phyloP scores from a whole-genome alignment of 2,888 invertebrate species.

The Deilephila porcellus region DNA sequence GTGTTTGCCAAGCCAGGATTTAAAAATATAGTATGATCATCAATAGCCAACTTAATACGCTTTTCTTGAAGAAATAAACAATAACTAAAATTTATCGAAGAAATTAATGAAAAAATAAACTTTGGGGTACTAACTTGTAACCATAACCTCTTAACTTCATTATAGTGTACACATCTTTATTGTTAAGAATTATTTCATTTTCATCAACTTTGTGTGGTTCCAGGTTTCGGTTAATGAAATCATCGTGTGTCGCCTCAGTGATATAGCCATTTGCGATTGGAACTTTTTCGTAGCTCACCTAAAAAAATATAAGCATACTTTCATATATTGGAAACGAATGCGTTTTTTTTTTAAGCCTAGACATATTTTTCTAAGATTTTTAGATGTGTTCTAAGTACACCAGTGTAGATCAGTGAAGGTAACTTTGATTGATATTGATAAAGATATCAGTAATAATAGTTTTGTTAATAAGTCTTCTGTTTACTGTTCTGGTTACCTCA shows the following conservation, averaged over 20 bases:
- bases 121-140: conserved; percentile 44
- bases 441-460: conserved; percentile 20
- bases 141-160: conserved; percentile 48
- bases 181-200: conserved; percentile 38
- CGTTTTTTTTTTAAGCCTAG: too few relatives aligned
- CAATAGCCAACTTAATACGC: too few relatives aligned
- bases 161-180: conserved; percentile 50
- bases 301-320: conserved; percentile 11
- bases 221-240: conserved; percentile 24
- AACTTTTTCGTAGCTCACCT: conserved; percentile 46
- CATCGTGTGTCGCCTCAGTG: conserved; percentile 16
- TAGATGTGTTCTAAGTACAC: too few relatives aligned
- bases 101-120: too few relatives aligned
- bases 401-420: too few relatives aligned
- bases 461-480: conserved; percentile 30
- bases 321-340: too few relatives aligned
- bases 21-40: too few relatives aligned
- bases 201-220: conserved; percentile 34
- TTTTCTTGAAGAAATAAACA: too few relatives aligned
- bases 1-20: too few relatives aligned
- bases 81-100: too few relatives aligned
- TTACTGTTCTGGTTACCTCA: conserved; percentile 43
- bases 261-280: conserved; percentile 46
- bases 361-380: too few relatives aligned
- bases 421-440: too few relatives aligned